Evolutionary conservation across 2,888 invertebrate species (phyloP).

Genomic region (Polyploca ridens): DNA sequence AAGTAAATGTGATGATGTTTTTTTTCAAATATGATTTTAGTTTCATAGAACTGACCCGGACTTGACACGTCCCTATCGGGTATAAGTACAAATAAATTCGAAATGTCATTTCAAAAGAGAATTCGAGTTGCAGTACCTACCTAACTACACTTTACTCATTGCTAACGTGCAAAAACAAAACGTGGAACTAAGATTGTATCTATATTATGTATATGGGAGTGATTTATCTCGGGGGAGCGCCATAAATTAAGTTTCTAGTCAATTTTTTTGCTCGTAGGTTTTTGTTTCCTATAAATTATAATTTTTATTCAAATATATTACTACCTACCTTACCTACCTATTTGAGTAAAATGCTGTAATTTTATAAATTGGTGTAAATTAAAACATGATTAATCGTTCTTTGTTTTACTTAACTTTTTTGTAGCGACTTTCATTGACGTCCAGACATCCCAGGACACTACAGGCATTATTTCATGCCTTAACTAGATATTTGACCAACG

Average conservation of each 20-base stretch:
- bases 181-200: background rate
- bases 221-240: background rate
- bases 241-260: conserved; percentile 17
- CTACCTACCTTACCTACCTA: conserved; percentile 24
- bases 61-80: background rate
- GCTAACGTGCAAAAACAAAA: no score
- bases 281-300: background rate
- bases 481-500: no score
- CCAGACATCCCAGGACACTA: no score
- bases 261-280: background rate
- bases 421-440: background rate
- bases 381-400: conserved; percentile 29
- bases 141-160: no score
- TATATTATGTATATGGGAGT: background rate
- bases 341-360: conserved; percentile 42
- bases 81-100: background rate
- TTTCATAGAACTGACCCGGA: background rate
- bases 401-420: conserved; percentile 13
- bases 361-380: conserved; percentile 70
- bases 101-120: background rate
- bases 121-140: no score
- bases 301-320: conserved; percentile 1
- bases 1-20: background rate
- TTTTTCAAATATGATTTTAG: background rate
- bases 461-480: no score